Conservation (phyloP, 2,797 vertebrate species). For the Chiloscyllium punctatum region DNA sequence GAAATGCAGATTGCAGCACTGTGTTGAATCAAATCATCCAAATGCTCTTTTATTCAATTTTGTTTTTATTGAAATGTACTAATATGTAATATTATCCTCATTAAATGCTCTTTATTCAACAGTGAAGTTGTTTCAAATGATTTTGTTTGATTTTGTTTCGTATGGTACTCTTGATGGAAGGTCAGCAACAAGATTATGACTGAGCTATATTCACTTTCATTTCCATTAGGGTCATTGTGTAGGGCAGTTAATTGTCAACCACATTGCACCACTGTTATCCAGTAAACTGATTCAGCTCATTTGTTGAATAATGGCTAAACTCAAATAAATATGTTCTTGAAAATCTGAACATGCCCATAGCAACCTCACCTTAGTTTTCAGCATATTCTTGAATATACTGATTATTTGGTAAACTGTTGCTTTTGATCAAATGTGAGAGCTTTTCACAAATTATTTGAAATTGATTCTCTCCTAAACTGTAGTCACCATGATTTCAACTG, state of each 20-base stretch:
- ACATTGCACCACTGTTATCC: background rate
- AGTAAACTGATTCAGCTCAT: background rate
- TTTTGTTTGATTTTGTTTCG: background rate
- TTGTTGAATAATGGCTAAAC: background rate
- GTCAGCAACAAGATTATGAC: background rate
- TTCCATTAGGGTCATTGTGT: background rate
- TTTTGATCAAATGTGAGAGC: background rate
- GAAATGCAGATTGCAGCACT: background rate
- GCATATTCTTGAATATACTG: background rate
- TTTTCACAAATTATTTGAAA: background rate
- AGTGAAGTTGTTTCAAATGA: background rate
- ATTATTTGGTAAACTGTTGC: background rate
- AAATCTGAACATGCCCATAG: background rate
- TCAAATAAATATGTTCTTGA: background rate
- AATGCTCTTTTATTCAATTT: background rate
- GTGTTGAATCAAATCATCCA: background rate
- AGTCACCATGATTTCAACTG: background rate
- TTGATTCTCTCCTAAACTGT: background rate
- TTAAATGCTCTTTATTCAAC: background rate
- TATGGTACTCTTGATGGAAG: background rate
- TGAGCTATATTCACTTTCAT: background rate
- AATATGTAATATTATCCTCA: background rate
- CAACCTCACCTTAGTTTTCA: background rate
- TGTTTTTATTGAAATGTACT: constrained; percentile 5
- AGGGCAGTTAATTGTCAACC: background rate